Evolutionary conservation across 2,888 invertebrate genomes (phyloP), one percentile per base, ranked within the genome.

Genomic region (Eupithecia inturbata): DNA sequence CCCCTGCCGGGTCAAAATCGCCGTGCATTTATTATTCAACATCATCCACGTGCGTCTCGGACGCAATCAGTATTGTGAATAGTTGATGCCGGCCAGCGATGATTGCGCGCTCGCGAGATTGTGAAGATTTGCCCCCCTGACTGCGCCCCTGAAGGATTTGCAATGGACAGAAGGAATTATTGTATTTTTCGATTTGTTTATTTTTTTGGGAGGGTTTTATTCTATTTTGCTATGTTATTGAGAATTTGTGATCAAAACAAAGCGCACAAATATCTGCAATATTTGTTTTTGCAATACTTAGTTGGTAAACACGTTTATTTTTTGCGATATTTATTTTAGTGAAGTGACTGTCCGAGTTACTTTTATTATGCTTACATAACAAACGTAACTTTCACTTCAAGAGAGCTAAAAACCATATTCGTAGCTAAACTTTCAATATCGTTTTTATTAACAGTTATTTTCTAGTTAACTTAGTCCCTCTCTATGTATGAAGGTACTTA

Each of bases 61-160:
- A 94, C 94, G 92, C 94, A 95, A 95, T 95, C 94, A 94, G 92
- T 93, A 93, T 93, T 87, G 88, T 95, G 91, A 94, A 95, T 95
- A 93, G 94, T 94, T 88, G 88, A 94, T 94, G 88, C 79, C 75
- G 83, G 79, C 81, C 80, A 78, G 85, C 87, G 92, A 93, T 93
- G 92, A 94, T 92, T 92, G 91, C 87, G 85, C 83, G 84, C 88
- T 89, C 92, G 89, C 88, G 93, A 93, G 93, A 94, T 93, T 92
- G 85, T 80, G 86, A 89, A 91, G 92, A 92, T 91, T 92, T 91
- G 80, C 82, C 84, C 80, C 81, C 84, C 81, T 80, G 73, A 86
- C 82, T 85, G 78, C 85, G 81, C 80, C 85, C 82, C 89, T 88
- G 72, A 68, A 72, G 85, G 90, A 91, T 91, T 91, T 91, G 82